Percentiles rank a stretch among this genome's conserved stretches.
Conservation (phyloP, 1,140 invertebrate genomes). For the Euwallacea similis region DNA sequence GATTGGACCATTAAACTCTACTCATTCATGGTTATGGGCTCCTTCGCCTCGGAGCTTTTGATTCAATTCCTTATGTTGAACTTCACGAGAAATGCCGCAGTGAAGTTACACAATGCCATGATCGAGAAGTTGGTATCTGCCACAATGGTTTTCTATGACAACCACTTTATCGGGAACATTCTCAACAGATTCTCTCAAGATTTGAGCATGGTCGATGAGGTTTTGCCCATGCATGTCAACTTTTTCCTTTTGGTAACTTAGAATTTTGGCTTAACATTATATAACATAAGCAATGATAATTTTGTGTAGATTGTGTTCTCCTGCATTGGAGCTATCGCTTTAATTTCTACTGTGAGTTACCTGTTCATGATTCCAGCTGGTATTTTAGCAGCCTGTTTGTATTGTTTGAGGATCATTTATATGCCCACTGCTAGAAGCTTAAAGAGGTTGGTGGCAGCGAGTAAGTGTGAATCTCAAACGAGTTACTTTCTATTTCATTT, state of each 20-base stretch:
- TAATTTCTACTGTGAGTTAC: slow-evolving; percentile 40
- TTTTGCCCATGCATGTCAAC: slow-evolving; percentile 26
- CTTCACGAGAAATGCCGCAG: slow-evolving; percentile 39
- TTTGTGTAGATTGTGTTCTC: slow-evolving; percentile 42
- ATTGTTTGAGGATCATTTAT: slow-evolving; percentile 61
- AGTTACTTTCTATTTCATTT: neutral
- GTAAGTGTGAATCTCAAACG: slow-evolving; percentile 52
- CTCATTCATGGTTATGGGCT: slow-evolving; percentile 21
- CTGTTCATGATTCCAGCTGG: slow-evolving; percentile 52
- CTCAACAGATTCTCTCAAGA: slow-evolving; percentile 49
- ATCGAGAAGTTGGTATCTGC: slow-evolving; percentile 39
- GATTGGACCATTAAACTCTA: slow-evolving; percentile 25
- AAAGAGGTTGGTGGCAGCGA: slow-evolving; percentile 66
- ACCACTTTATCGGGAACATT: slow-evolving; percentile 47
- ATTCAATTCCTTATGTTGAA: slow-evolving; percentile 25
- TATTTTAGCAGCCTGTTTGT: slow-evolving; percentile 58
- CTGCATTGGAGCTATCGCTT: slow-evolving; percentile 35
- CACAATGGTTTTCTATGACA: slow-evolving; percentile 46
- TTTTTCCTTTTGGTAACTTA: slow-evolving; percentile 33
- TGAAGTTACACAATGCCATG: slow-evolving; percentile 44
- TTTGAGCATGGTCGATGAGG: slow-evolving; percentile 44
- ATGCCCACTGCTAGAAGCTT: slow-evolving; percentile 64
- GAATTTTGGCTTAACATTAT: no score
- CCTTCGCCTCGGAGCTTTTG: slow-evolving; percentile 20
- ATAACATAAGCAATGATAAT: neutral